phyloP scores from a whole-genome alignment of 2,797 vertebrate genomes.

The Centropyge bicolor region DNA sequence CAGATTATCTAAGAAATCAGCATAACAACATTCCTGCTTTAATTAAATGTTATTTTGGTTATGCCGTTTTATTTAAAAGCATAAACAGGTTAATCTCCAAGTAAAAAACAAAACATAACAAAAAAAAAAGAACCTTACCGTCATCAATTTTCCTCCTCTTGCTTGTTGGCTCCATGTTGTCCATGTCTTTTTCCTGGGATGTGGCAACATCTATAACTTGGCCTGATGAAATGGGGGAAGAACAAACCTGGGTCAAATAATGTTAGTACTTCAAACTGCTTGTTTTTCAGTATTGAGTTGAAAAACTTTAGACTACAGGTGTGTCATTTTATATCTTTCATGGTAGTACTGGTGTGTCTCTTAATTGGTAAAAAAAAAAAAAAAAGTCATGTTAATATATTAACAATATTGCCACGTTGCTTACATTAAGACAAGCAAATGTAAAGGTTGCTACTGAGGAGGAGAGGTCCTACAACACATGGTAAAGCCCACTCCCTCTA shows the following conservation, averaged over 20 bases:
- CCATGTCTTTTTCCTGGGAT: constrained; percentile 18
- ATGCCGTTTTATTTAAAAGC: no score
- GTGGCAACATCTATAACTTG: constrained; percentile 20
- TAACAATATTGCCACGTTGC: neutral
- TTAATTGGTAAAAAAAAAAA: neutral
- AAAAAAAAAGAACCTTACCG: constrained; percentile 37
- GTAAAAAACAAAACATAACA: no score
- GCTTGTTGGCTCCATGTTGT: constrained; percentile 72
- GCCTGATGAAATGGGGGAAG: constrained; percentile 47
- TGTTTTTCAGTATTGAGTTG: neutral
- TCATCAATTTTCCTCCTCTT: constrained; percentile 78
- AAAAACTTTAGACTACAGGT: neutral
- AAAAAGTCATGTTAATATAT: neutral
- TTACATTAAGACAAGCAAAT: neutral
- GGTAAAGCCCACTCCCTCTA: neutral
- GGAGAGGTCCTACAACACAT: neutral
- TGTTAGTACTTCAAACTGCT: neutral
- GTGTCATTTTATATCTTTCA: neutral
- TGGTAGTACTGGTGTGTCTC: neutral
- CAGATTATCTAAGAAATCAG: neutral
- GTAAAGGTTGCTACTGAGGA: neutral
- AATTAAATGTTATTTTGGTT: neutral
- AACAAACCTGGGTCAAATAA: constrained; percentile 10
- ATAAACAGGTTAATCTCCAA: neutral
- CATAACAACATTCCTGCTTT: neutral